Base-by-base conservation (phyloP, 2,113 vertebrate genomes). In the Colaptes auratus region DNA sequence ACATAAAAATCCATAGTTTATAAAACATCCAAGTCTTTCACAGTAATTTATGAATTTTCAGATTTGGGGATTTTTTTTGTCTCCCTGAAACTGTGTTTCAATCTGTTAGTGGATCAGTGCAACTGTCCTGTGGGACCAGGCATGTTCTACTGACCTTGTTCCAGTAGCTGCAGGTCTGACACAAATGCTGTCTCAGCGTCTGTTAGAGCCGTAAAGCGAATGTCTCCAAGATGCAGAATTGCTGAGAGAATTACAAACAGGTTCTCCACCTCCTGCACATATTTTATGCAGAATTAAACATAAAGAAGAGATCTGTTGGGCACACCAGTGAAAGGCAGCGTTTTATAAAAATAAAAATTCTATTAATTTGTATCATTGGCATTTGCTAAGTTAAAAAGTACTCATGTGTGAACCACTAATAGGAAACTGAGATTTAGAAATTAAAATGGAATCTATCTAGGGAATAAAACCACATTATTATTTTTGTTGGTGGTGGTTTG, bases 101-200 rank as follows among this genome's bases (percentile, higher is more conserved):
- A 94, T 79, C 97, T 97, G 78, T 60, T 2, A 88, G 88, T 33
- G 5, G 14, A 2, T 13, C 7, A 30, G 35, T 0, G 17, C 35
- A 88, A 82, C n/a, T 77, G 83, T 80, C 72, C 12, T 2, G 5
- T 1, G 28, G 58, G 50, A 36, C 9, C 5, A 3, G 24, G 73
- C 25, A 9, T 2, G 3, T 65, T 56, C 83, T 53, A 96, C 98
- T 98, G 96, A 99, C 99, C 99, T 99, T 97, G 98, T 36, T 99
- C 99, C 91, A 99, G 98, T 18, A 98, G 98, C 98, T 98, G 99
- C 95, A 98, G 97, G 98, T 99, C 98, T n/a, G 99, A 98, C 59
- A 99, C 98, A 2, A 98, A 97, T 9, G 98, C 98, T 12, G 98
- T 97, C 86, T 99, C 98, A 4, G 97, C 94, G 44, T 99, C 98